Evolutionary conservation across 2,888 invertebrate genomes (phyloP), one percentile per base, ranked within the genome.

Genomic region (Aromia moschata): DNA sequence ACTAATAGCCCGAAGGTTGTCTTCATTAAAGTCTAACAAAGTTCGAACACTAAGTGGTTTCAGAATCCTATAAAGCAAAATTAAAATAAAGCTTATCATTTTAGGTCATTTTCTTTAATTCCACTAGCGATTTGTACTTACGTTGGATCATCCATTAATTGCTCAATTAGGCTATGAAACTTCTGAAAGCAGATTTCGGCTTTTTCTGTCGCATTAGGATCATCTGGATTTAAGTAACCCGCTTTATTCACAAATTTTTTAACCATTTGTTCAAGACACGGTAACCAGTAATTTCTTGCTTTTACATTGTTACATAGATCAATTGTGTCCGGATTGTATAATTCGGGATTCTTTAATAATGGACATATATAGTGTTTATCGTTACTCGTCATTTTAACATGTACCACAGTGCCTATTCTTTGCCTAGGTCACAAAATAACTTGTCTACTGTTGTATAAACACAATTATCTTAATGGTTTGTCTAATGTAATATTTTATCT

Each of bases 221-320:
- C 89, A 64, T 89, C 86, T 9, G 89, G 88, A 77, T 92, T 90
- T 75, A 94, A 93, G 44, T 86, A 83, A 46, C 91, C 86, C 1
- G 97, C 97, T 79, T 92, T 90, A 65, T 86, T 85, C 16, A 93
- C 89, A 82, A 93, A 94, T 83, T 93, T 94, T 68, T 90, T 89
- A 11, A 93, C 89, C 70, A 94, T 89, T 67, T 89, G 90, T 77
- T 93, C 91, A 77, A 98, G 93, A 79, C 96, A 95, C 64, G 89
- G 86, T 43, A 98, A 85, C 98, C 98, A 98, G 81, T 97, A 98
- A 68, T 84, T 87, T 77, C 93, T 87, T 10, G 96, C 97, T 77
- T 92, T 91, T 66, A 85, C 84, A 79, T 98, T 95, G 71, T 87
- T 86, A 60, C 91, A 87, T 57, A 98, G 85, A 82, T 98, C 95